Evolutionary conservation across 1,140 invertebrate genomes (phyloP).

Genomic region (Conus betulinus): DNA sequence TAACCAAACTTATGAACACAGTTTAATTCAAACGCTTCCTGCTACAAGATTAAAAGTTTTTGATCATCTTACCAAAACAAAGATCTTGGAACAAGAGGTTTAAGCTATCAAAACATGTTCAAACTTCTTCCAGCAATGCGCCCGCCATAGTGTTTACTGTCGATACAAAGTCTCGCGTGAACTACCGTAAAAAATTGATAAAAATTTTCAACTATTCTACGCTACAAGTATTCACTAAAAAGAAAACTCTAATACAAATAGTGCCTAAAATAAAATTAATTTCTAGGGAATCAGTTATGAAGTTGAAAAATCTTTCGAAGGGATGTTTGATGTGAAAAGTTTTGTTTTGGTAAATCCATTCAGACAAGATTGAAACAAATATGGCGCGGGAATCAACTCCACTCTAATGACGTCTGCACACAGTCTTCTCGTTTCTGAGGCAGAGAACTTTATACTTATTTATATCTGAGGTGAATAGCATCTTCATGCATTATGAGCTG

Average conservation of each 20-base stretch:
- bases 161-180: conserved; percentile 39
- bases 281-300: neutral
- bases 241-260: too few species aligned
- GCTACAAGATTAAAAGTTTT: neutral
- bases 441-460: too few species aligned
- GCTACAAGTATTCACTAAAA: too few species aligned
- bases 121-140: conserved; percentile 12
- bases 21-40: too few species aligned
- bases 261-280: neutral
- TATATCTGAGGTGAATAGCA: too few species aligned
- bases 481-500: neutral
- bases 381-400: conserved; percentile 27
- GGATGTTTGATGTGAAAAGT: neutral
- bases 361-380: neutral
- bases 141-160: conserved; percentile 52
- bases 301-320: neutral
- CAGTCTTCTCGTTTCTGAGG: too few species aligned
- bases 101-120: conserved; percentile 15
- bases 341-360: neutral
- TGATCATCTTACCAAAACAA: neutral
- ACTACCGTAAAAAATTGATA: neutral
- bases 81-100: neutral
- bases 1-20: too few species aligned
- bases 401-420: neutral
- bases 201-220: too few species aligned